Evolutionary conservation across 2,888 invertebrate genomes (phyloP).

Genomic region (Euzophera pinguis): DNA sequence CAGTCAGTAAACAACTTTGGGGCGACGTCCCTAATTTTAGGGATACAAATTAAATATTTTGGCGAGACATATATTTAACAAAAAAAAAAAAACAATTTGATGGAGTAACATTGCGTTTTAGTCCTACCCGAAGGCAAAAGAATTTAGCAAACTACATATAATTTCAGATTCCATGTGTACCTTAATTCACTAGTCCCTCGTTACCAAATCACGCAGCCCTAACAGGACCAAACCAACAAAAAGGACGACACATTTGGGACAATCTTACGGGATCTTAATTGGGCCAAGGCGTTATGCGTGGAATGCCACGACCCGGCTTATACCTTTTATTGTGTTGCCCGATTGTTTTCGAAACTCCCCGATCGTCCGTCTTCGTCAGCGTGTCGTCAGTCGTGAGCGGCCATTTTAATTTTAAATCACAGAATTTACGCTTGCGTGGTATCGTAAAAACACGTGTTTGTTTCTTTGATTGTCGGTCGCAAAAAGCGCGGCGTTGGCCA

Average conservation of each 20-base stretch:
- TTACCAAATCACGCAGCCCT: background rate
- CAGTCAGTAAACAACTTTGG: no score
- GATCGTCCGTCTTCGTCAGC: constrained; percentile 41
- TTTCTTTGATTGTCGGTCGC: constrained; percentile 31
- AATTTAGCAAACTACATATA: no score
- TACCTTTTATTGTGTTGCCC: constrained; percentile 28
- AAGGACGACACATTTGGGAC: constrained; percentile 35
- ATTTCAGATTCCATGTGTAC: no score
- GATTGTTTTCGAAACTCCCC: constrained; percentile 37
- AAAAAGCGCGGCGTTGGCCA: constrained; percentile 16
- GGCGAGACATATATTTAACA: no score
- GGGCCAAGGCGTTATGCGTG: constrained; percentile 53
- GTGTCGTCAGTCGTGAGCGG: constrained; percentile 34
- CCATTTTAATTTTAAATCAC: constrained; percentile 45
- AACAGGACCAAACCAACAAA: constrained; percentile 29
- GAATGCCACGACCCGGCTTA: constrained; percentile 41
- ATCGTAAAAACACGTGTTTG: constrained; percentile 42
- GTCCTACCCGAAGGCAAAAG: no score
- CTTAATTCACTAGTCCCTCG: no score
- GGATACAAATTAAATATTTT: no score
- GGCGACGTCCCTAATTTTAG: no score
- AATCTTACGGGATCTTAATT: constrained; percentile 74
- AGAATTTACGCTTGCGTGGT: constrained; percentile 34
- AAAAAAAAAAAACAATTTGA: no score
- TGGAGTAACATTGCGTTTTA: no score